Evolutionary conservation across 1,140 invertebrate genomes (phyloP).

Genomic region (Lithobius niger): DNA sequence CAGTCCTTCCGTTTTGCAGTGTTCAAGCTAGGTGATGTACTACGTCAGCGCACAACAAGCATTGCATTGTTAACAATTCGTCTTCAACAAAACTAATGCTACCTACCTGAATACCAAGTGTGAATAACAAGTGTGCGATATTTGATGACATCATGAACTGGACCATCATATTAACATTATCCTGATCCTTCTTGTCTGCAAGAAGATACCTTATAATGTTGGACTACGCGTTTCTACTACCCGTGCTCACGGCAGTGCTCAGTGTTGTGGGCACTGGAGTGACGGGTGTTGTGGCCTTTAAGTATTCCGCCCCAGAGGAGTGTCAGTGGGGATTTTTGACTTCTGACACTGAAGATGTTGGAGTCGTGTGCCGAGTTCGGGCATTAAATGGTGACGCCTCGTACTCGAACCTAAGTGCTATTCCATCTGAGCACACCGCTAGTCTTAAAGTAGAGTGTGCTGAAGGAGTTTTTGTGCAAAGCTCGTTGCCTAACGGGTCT

Average conservation of each 20-base stretch:
- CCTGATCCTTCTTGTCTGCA: too few relatives aligned
- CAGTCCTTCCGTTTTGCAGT: too few relatives aligned
- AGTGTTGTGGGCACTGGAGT: conserved; percentile 20
- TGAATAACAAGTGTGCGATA: too few relatives aligned
- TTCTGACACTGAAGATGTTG: conserved; percentile 44
- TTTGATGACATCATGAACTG: too few relatives aligned
- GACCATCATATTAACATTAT: too few relatives aligned
- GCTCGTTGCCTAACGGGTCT: conserved; percentile 36
- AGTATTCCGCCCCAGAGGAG: conserved; percentile 67
- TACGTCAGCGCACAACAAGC: too few relatives aligned
- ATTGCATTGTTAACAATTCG: too few relatives aligned
- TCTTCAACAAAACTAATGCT: too few relatives aligned
- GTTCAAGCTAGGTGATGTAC: too few relatives aligned
- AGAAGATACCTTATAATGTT: too few relatives aligned
- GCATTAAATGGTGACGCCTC: conserved; percentile 68
- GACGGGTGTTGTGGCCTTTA: conserved; percentile 26
- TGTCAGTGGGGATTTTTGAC: conserved; percentile 50
- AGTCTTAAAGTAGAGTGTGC: conserved; percentile 65
- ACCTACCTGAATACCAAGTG: too few relatives aligned
- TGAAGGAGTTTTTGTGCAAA: conserved; percentile 61
- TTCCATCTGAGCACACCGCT: conserved; percentile 66
- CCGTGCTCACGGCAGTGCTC: background rate
- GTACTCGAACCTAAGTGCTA: conserved; percentile 73
- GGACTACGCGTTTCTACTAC: background rate
- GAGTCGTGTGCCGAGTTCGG: conserved; percentile 58